Base-by-base conservation (phyloP, 2,888 invertebrate species). In the Erebia aethiops region DNA sequence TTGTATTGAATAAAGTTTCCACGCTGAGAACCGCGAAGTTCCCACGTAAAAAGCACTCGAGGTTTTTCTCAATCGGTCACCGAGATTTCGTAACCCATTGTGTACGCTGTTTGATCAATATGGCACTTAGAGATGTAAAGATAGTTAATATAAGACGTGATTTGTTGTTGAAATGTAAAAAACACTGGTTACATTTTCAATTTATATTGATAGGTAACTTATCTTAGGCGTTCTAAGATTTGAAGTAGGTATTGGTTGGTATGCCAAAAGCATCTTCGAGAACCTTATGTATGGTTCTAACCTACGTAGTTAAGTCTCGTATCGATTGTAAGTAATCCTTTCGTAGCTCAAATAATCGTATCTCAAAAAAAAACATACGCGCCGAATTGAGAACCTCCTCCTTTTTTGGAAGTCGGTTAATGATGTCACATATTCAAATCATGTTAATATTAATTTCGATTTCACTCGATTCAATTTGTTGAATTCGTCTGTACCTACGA, bases 51-150 rank as follows among this genome's bases (percentile, higher is more conserved):
- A 88, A 90, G 87, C 85, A 75, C 77, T 75, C 79, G 79, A 84
- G 57, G 62, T 49, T 87, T 90, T 91, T 91, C 88, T 84, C 80
- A 84, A 90, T 90, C 90, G 87, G 86, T 83, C 84, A 84, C 83
- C 80, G 74, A 76, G 73, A 81, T 92, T 87, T 90, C 87, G 90
- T 90, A 91, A 92, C 84, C 80, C 81, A 87, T 87, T 89, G 90
- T 87, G 77, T 16, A 78, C 79, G 87, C 88, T 87, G 89, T 87
- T 87, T 62, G 67, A 65, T 70, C 69, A 71, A 71, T 67, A 67
- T 46, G 58, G 67, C 67, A 49, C n/a, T n/a, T 49, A 49, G 26
- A 46, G 46, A 49, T 41, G 18, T 14, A 49, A 21, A 49, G 46
- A 49, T 9, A 21, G 21, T 61, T 11, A 18, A n/a, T 13, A 14